phyloP scores from a whole-genome alignment of 1,140 invertebrate species.

The Eumaeus atala region DNA sequence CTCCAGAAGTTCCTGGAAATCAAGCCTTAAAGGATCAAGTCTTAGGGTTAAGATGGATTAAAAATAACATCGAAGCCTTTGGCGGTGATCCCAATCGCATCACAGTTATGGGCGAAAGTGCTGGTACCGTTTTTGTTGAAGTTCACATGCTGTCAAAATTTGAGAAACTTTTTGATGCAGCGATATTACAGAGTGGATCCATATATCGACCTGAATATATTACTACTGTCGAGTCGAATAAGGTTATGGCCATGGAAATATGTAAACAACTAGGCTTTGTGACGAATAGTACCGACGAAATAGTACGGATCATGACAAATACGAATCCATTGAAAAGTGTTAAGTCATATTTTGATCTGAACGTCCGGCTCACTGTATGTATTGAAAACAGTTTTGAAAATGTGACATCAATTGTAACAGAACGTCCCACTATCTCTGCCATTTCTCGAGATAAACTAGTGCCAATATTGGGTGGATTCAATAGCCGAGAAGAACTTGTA shows the following conservation, averaged over 20 bases:
- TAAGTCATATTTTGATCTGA: not conserved
- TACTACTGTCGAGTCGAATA: constrained; percentile 12
- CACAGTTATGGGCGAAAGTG: constrained; percentile 18
- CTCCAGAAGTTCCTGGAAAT: constrained; percentile 19
- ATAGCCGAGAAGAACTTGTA: constrained; percentile 3
- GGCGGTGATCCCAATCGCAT: constrained; percentile 17
- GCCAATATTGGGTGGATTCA: constrained; percentile 10
- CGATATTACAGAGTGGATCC: constrained; percentile 21
- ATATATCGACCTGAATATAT: constrained; percentile 14
- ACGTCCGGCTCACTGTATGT: constrained; percentile 4
- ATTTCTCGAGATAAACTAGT: not conserved
- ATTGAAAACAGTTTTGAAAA: constrained; percentile 17
- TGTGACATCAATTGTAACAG: not conserved
- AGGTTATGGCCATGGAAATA: constrained; percentile 9
- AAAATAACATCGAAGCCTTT: constrained; percentile 20
- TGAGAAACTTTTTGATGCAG: constrained; percentile 19
- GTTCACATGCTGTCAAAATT: constrained; percentile 17
- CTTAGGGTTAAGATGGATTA: constrained; percentile 20
- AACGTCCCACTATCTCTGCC: not conserved
- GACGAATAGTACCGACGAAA: constrained; percentile 10
- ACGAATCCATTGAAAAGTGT: not conserved
- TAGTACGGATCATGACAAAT: constrained; percentile 13
- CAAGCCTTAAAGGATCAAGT: constrained; percentile 21
- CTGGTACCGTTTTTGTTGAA: constrained; percentile 19
- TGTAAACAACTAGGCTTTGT: constrained; percentile 16